phyloP scores from a whole-genome alignment of 64 coral and sea anemone species.

The Cladopsammia gracilis region DNA sequence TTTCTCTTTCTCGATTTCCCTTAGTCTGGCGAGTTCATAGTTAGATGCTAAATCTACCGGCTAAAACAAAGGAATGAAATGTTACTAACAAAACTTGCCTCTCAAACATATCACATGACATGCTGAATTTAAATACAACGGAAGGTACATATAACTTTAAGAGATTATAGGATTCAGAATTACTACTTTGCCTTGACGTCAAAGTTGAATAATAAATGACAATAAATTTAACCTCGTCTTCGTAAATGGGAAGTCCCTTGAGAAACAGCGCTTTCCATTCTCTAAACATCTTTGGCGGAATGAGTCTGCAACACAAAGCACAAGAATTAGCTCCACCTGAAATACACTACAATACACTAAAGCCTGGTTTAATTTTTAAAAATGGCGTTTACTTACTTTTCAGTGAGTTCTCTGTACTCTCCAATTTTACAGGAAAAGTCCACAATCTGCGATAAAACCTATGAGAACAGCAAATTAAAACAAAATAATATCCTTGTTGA shows the following conservation, averaged over 20 bases:
- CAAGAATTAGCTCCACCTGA: neutral
- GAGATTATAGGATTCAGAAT: too few relatives aligned
- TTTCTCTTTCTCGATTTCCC: slow-evolving; percentile 90
- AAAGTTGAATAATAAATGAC: too few relatives aligned
- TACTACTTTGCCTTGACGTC: too few relatives aligned
- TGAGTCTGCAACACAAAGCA: slow-evolving; percentile 44
- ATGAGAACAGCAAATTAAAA: neutral
- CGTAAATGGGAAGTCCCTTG: slow-evolving; percentile 82
- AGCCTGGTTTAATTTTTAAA: too few relatives aligned
- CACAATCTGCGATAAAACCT: slow-evolving; percentile 95
- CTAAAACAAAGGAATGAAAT: neutral
- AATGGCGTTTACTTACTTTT: slow-evolving; percentile 70
- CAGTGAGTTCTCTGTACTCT: slow-evolving; percentile 96
- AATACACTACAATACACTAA: too few relatives aligned
- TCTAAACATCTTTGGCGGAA: slow-evolving; percentile 93
- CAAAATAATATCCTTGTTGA: neutral
- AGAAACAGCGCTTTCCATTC: slow-evolving; percentile 92
- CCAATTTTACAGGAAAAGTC: slow-evolving; percentile 96
- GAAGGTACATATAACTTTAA: too few relatives aligned
- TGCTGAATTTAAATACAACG: neutral
- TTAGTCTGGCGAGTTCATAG: slow-evolving; percentile 59
- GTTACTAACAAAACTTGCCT: neutral
- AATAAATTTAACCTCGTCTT: slow-evolving; percentile 40
- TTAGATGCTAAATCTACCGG: slow-evolving; percentile 32
- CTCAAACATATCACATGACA: neutral